Evolutionary conservation across 2,113 vertebrate genomes (phyloP).

Genomic region (Steatornis caripensis): DNA sequence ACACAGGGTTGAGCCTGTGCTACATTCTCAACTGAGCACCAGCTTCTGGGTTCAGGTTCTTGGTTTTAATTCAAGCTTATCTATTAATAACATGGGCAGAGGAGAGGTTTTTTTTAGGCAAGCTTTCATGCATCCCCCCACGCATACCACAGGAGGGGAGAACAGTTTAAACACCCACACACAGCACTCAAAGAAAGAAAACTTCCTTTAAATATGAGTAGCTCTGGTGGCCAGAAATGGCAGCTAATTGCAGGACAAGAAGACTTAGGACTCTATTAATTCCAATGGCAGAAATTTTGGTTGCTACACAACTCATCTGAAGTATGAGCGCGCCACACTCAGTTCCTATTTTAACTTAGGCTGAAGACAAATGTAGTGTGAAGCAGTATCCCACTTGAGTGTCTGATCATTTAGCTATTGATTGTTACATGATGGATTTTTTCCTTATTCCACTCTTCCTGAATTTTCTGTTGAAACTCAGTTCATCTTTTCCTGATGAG

Average conservation of each 20-base stretch:
- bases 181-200: background rate
- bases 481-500: background rate
- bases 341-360: background rate
- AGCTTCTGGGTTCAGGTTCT: background rate
- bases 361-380: background rate
- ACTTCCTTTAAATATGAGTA: background rate
- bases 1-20: background rate
- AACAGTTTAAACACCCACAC: background rate
- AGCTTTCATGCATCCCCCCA: background rate
- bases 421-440: background rate
- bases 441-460: background rate
- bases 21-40: background rate
- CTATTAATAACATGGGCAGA: background rate
- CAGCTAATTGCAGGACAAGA: background rate
- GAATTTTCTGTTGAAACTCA: background rate
- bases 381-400: background rate
- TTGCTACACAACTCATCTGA: background rate
- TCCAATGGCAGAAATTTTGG: background rate
- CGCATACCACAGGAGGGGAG: rapidly evolving
- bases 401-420: background rate
- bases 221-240: background rate
- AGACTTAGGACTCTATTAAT: background rate
- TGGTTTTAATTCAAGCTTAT: background rate
- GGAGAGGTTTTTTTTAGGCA: background rate
- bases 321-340: background rate